These are phyloP conservation scores for Choreutis nemorana DNA, from an alignment of 2,888 invertebrate species.

Conservation along the genomic window DNA sequence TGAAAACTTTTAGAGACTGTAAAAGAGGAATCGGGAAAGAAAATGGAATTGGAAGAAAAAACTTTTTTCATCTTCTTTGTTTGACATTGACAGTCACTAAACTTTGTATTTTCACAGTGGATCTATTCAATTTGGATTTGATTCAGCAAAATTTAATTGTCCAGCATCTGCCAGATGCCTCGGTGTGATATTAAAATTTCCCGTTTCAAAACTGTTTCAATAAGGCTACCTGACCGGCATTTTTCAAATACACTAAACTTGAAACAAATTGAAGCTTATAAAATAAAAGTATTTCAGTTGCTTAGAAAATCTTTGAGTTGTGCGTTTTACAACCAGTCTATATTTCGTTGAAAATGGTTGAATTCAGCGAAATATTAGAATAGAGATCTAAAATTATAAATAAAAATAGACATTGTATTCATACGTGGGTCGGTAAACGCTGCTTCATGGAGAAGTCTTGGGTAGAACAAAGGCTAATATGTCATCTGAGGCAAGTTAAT, in stretches of 20 bases:
- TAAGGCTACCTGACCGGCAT: no score
- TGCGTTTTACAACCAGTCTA: no score
- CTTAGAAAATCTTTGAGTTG: no score
- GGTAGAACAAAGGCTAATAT: conserved; percentile 62
- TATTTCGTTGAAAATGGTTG: no score
- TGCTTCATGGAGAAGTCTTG: no score
- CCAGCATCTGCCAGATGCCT: conserved; percentile 47
- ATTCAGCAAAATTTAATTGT: conserved; percentile 44
- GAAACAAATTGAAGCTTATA: no score
- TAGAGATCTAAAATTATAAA: no score
- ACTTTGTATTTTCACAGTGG: conserved; percentile 58
- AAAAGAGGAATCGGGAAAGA: conserved; percentile 60
- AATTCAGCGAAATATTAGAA: no score
- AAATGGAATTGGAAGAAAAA: conserved; percentile 60
- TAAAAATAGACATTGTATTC: no score
- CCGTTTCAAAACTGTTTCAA: conserved; percentile 11
- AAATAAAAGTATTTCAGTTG: no score
- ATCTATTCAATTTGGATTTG: conserved; percentile 61
- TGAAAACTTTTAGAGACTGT: conserved; percentile 61
- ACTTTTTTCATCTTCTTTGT: conserved; percentile 67
- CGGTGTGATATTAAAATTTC: conserved; percentile 37
- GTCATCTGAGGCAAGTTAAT: conserved; percentile 62
- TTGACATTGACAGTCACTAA: conserved; percentile 64
- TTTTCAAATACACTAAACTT: no score
- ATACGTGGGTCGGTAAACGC: no score